phyloP scores from a whole-genome alignment of 2,113 vertebrate genomes.

The Periophthalmodon schlosseri region DNA sequence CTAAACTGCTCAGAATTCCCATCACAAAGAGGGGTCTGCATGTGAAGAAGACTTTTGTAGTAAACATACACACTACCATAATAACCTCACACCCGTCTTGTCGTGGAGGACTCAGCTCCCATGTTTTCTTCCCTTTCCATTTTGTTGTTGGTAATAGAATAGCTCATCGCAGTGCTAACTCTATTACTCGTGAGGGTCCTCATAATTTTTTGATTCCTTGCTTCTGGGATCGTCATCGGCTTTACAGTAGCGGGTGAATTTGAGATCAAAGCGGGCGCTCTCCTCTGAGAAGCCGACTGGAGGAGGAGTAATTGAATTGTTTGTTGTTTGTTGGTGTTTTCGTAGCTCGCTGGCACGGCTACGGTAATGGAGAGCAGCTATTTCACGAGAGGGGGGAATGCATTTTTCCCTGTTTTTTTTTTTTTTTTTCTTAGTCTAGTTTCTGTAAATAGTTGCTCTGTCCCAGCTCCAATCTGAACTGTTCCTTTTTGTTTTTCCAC shows the following conservation, averaged over 20 bases:
- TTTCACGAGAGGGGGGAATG: conserved; percentile 42
- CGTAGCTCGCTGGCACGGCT: conserved; percentile 39
- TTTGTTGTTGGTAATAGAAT: conserved; percentile 63
- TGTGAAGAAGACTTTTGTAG: conserved; percentile 18
- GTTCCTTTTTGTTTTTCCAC: conserved; percentile 27
- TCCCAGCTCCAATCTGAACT: conserved; percentile 21
- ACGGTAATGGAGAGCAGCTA: conserved; percentile 47
- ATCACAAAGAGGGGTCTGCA: conserved; percentile 5
- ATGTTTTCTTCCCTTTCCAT: conserved; percentile 32
- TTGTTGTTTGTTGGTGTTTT: conserved; percentile 70
- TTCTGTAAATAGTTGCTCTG: conserved; percentile 43
- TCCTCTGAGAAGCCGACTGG: conserved; percentile 41
- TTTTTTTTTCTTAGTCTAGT: conserved; percentile 32
- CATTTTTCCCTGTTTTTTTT: conserved; percentile 39
- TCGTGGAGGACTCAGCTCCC: conserved; percentile 21
- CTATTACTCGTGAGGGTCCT: conserved; percentile 68
- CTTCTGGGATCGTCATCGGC: conserved; percentile 56
- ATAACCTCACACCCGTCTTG: conserved; percentile 39
- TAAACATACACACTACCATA: conserved; percentile 21
- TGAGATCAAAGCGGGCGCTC: conserved; percentile 58
- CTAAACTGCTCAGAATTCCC: conserved; percentile 21
- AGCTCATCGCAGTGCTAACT: conserved; percentile 65
- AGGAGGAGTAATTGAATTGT: conserved; percentile 75
- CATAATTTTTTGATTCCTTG: conserved; percentile 53
- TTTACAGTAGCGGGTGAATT: conserved; percentile 60